Percentiles rank a stretch among this genome's conserved stretches.
phyloP scores from a whole-genome alignment of 37 sponge, comb jelly and placozoan genomes.

The Halichondria panicea region DNA sequence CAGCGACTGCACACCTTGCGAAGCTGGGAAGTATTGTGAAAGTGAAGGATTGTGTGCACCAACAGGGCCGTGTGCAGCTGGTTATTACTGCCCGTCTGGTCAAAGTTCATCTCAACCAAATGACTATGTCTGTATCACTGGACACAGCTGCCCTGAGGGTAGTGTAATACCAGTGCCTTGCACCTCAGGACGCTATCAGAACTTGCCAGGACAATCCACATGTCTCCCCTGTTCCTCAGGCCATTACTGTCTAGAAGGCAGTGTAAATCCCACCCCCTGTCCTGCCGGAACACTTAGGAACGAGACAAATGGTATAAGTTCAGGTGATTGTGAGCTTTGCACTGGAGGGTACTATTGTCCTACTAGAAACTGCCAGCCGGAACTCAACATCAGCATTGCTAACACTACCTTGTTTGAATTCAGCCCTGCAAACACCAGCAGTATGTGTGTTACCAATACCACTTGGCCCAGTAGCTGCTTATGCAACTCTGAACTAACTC shows the following conservation, averaged over 20 bases:
- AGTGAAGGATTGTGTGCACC: neutral
- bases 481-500: neutral
- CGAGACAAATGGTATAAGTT: neutral
- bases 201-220: neutral
- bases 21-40: constrained; percentile 1
- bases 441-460: neutral
- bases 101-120: neutral
- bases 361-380: neutral
- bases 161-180: neutral
- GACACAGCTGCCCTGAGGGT: constrained; percentile 1
- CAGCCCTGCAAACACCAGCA: neutral
- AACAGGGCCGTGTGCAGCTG: neutral
- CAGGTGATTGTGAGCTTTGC: constrained; percentile 1
- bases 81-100: neutral
- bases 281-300: neutral
- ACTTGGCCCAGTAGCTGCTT: neutral
- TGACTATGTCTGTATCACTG: neutral
- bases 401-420: neutral
- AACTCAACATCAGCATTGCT: neutral
- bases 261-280: neutral
- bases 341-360: constrained; percentile 6
- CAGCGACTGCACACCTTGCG: neutral
- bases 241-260: constrained; percentile 11
- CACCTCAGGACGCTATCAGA: neutral
- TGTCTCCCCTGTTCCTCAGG: constrained; percentile 3